These are phyloP conservation scores for Carabus problematicus DNA, from an alignment of 2,888 invertebrate genomes.

Conservation along the genomic window DNA sequence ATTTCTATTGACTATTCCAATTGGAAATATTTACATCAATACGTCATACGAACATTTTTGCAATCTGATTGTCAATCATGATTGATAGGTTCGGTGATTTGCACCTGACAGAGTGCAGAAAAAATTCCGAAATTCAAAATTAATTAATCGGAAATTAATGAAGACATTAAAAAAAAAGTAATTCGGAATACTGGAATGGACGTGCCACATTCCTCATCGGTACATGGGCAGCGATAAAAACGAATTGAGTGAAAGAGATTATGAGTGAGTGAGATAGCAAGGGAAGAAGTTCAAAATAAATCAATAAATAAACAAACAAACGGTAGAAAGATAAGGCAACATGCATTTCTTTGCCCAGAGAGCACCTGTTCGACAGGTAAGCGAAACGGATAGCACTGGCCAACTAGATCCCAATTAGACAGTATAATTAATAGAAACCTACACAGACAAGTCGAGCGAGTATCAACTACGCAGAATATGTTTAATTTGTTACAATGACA, in stretches of 20 bases:
- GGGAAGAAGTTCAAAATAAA: no score
- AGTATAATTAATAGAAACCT: conserved; percentile 39
- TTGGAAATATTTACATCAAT: no score
- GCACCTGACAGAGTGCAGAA: conserved; percentile 10
- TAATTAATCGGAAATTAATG: conserved; percentile 40
- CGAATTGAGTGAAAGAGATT: conserved; percentile 34
- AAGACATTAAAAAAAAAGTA: conserved; percentile 40
- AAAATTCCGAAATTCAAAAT: conserved; percentile 30
- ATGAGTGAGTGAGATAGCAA: conserved; percentile 3
- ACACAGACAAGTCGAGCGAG: conserved; percentile 5
- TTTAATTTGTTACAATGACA: conserved; percentile 16
- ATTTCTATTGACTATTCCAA: no score
- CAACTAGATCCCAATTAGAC: conserved; percentile 14
- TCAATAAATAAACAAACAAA: conserved; percentile 11
- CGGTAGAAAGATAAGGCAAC: conserved; percentile 19
- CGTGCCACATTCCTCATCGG: conserved; percentile 25
- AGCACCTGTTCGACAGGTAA: conserved; percentile 27
- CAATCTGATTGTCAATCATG: conserved; percentile 22
- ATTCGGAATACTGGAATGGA: conserved; percentile 30
- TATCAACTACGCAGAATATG: not conserved
- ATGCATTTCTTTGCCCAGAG: conserved; percentile 20
- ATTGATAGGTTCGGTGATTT: conserved; percentile 29
- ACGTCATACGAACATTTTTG: not conserved
- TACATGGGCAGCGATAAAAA: conserved; percentile 26
- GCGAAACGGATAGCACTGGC: conserved; percentile 5